These are phyloP conservation scores for Marcusenius ussheri DNA, from an alignment of 2,113 vertebrate genomes.

Conservation along the genomic window DNA sequence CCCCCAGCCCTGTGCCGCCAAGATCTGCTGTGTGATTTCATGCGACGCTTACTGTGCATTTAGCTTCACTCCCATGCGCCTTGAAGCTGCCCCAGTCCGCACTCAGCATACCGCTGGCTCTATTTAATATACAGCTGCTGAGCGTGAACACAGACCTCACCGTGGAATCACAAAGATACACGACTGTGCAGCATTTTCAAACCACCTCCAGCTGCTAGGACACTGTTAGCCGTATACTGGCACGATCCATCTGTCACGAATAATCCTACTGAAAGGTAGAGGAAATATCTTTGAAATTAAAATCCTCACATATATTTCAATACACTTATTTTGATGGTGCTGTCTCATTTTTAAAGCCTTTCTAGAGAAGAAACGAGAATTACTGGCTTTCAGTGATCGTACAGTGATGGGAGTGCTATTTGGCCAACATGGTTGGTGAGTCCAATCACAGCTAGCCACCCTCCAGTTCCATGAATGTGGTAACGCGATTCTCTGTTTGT, in stretches of 20 bases:
- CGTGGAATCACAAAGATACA: slow-evolving; percentile 18
- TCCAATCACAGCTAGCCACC: neutral
- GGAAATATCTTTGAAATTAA: neutral
- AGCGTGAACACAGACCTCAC: slow-evolving; percentile 35
- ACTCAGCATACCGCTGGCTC: slow-evolving; percentile 14
- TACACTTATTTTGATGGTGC: neutral
- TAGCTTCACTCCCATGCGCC: neutral
- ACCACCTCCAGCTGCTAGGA: slow-evolving; percentile 16
- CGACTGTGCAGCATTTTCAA: slow-evolving; percentile 28
- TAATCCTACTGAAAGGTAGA: neutral
- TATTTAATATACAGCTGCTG: slow-evolving; percentile 26
- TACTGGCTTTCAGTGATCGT: neutral
- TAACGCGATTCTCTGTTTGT: neutral
- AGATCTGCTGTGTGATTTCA: neutral
- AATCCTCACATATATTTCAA: neutral
- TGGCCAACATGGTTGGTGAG: neutral
- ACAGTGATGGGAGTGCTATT: neutral
- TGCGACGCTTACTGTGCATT: neutral
- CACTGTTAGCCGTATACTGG: slow-evolving; percentile 34
- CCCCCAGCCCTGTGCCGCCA: slow-evolving; percentile 8
- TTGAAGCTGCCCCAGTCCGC: neutral
- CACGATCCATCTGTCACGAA: slow-evolving; percentile 39
- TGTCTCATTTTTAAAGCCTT: neutral
- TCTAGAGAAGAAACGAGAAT: neutral
- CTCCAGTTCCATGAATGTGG: neutral